A percentile compares a stretch with the other conserved stretches of the same genome.
phyloP scores from a whole-genome alignment of 2,888 invertebrate species.

The Gastrophysa polygoni region DNA sequence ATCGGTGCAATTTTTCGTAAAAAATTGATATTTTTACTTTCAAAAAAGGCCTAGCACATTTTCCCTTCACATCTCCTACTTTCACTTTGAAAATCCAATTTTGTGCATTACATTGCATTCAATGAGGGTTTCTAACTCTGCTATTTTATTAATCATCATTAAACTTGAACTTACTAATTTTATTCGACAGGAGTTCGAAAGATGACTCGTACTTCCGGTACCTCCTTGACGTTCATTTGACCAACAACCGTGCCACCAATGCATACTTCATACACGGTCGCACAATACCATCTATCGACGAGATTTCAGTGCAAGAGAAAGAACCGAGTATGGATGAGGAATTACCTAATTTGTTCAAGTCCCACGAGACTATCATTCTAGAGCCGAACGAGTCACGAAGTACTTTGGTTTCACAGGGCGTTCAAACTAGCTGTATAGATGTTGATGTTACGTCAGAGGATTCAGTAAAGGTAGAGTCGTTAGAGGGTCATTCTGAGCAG shows the following conservation, averaged over 20 bases:
- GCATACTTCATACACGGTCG: slow-evolving; percentile 25
- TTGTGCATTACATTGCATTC: no score
- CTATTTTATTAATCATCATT: no score
- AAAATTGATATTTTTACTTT: no score
- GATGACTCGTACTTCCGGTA: slow-evolving; percentile 25
- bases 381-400: background rate
- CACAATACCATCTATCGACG: background rate
- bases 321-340: background rate
- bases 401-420: background rate
- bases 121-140: no score
- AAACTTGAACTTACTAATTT: no score
- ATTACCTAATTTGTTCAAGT: background rate
- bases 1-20: no score
- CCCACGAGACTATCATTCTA: background rate
- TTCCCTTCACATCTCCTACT: no score
- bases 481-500: background rate
- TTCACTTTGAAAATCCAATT: no score
- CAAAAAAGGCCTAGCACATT: no score
- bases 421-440: background rate
- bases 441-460: no score
- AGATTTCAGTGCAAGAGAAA: background rate
- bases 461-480: background rate
- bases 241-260: slow-evolving; percentile 19
- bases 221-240: slow-evolving; percentile 20
- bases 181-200: slow-evolving; percentile 10